Percentiles rank a stretch among this genome's conserved stretches.
Evolutionary conservation across 2,888 invertebrate genomes (phyloP).

Genomic region (Sussaba pulchella): DNA sequence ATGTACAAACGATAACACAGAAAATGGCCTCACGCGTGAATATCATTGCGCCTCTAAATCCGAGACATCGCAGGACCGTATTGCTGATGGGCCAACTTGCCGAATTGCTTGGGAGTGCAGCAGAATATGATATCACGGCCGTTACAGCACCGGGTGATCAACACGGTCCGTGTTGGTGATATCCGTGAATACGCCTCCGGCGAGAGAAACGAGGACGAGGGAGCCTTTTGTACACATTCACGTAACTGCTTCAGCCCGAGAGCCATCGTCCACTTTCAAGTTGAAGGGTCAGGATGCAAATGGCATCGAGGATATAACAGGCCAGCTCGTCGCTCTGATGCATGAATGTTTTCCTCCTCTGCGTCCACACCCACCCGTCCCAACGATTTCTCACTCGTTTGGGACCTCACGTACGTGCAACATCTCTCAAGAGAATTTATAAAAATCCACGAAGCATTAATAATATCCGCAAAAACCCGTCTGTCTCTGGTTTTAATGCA

Average conservation of each 20-base stretch:
- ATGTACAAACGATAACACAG: not conserved
- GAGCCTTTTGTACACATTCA: conserved; percentile 48
- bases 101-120: conserved; percentile 46
- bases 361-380: not conserved
- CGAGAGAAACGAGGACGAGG: conserved; percentile 57
- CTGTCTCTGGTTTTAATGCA: conserved; percentile 41
- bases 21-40: not conserved
- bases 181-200: conserved; percentile 30
- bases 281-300: conserved; percentile 69
- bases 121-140: conserved; percentile 45
- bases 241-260: conserved; percentile 50
- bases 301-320: conserved; percentile 58
- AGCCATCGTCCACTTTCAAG: conserved; percentile 57
- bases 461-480: conserved; percentile 24
- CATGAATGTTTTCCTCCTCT: conserved; percentile 56
- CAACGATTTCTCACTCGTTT: not conserved
- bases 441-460: conserved; percentile 36
- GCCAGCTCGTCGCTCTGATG: conserved; percentile 19
- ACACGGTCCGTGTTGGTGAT: conserved; percentile 32
- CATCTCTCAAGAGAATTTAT: not conserved
- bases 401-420: not conserved
- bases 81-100: conserved; percentile 36
- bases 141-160: conserved; percentile 29
- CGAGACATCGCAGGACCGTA: conserved; percentile 7
- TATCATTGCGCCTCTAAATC: not conserved